phyloP scores from a whole-genome alignment of 1,140 invertebrate species.

The Dryas iulia region DNA sequence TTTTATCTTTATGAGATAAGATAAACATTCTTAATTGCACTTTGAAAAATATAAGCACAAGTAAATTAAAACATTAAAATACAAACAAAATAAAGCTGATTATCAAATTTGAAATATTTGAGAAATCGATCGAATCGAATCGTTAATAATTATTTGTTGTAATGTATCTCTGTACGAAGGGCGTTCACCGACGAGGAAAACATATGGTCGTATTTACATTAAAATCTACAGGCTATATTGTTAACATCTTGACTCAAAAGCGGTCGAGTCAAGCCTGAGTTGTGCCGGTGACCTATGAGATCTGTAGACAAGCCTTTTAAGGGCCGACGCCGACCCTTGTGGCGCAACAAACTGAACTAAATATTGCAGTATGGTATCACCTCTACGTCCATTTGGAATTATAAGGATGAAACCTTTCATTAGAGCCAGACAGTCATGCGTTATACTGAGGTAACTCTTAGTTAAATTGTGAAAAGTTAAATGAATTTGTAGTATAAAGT shows the following conservation, averaged over 20 bases:
- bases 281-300: conserved; percentile 58
- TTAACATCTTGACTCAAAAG: conserved; percentile 16
- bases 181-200: conserved; percentile 18
- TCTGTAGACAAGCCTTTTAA: conserved; percentile 65
- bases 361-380: conserved; percentile 27
- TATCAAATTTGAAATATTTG: too few relatives aligned
- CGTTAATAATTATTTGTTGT: not conserved
- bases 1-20: too few relatives aligned
- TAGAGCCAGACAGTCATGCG: not conserved
- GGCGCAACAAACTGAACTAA: conserved; percentile 45
- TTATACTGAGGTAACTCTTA: too few relatives aligned
- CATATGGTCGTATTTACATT: conserved; percentile 25
- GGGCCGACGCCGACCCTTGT: conserved; percentile 62
- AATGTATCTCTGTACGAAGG: conserved; percentile 1
- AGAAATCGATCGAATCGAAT: too few relatives aligned
- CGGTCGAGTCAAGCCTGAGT: conserved; percentile 4
- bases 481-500: too few relatives aligned
- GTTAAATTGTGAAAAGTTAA: too few relatives aligned
- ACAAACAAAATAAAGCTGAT: too few relatives aligned
- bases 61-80: too few relatives aligned
- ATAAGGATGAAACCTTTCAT: not conserved
- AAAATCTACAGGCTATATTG: conserved; percentile 1
- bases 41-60: too few relatives aligned
- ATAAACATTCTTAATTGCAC: too few relatives aligned
- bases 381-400: conserved; percentile 10